Conservation (phyloP, 2,888 invertebrate species). For the Steinernema scapterisci region DNA sequence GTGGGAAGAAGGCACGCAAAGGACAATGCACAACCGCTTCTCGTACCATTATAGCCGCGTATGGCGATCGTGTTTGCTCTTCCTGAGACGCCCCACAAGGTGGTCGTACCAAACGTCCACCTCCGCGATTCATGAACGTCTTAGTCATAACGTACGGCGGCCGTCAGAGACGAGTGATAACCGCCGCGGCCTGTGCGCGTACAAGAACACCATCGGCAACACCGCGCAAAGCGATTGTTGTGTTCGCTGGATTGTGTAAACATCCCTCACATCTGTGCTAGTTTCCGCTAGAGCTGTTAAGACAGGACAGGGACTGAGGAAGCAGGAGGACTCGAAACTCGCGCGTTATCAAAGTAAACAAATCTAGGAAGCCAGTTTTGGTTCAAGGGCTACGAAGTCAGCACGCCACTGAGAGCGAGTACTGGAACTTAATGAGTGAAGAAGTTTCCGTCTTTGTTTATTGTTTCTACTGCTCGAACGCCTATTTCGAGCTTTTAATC, state of each 20-base stretch:
- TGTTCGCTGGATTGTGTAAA: slow-evolving; percentile 29
- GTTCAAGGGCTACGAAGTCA: no score
- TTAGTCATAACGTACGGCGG: slow-evolving; percentile 15
- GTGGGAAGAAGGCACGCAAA: not conserved
- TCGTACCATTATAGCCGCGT: no score
- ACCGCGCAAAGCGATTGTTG: slow-evolving; percentile 28
- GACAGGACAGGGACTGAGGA: not conserved
- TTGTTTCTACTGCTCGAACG: no score
- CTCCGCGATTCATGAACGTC: slow-evolving; percentile 9
- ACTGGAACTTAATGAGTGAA: no score
- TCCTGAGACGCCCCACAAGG: not conserved
- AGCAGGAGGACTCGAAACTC: no score
- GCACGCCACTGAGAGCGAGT: no score
- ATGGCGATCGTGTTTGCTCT: not conserved
- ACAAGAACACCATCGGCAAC: slow-evolving; percentile 10
- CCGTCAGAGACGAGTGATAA: not conserved
- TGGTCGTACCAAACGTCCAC: not conserved
- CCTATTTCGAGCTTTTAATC: no score
- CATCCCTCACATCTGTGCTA: slow-evolving; percentile 30
- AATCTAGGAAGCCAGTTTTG: no score
- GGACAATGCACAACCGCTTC: not conserved
- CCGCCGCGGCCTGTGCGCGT: not conserved
- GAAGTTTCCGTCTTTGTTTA: no score
- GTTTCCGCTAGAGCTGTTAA: not conserved
- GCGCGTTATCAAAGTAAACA: no score